These are phyloP conservation scores for Diachrysia chrysitis DNA, from an alignment of 2,888 invertebrate genomes.

Conservation along the genomic window DNA sequence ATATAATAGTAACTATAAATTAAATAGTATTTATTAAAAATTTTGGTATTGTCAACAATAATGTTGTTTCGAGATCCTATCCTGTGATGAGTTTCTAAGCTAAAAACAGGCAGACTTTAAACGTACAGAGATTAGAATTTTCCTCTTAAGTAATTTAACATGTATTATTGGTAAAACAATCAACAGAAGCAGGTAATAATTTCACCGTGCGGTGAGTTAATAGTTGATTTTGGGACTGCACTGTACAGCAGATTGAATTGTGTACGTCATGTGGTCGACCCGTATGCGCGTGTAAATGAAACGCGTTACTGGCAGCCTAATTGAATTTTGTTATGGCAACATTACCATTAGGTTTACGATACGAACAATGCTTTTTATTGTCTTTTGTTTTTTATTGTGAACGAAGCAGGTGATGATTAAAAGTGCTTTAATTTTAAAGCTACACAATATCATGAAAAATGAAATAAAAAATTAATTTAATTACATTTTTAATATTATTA, in stretches of 20 bases:
- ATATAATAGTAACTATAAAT: too few relatives aligned
- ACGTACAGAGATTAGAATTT: not conserved
- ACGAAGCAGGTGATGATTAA: too few relatives aligned
- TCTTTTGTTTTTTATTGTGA: not conserved
- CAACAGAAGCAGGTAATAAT: constrained; percentile 38
- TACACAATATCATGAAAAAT: too few relatives aligned
- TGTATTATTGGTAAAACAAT: constrained; percentile 31
- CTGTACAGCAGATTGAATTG: constrained; percentile 43
- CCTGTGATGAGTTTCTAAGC: too few relatives aligned
- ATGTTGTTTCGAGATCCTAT: too few relatives aligned
- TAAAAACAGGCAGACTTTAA: not conserved
- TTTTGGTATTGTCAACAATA: too few relatives aligned
- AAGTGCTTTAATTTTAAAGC: not conserved
- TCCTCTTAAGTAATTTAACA: not conserved
- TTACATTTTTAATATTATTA: too few relatives aligned
- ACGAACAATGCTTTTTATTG: not conserved
- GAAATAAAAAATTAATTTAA: too few relatives aligned
- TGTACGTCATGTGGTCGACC: constrained; percentile 32
- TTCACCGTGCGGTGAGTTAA: constrained; percentile 65
- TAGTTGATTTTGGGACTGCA: constrained; percentile 65
- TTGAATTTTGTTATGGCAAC: constrained; percentile 25
- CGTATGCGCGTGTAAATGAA: constrained; percentile 34
- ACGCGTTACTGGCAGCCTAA: constrained; percentile 24
- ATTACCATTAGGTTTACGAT: constrained; percentile 12
- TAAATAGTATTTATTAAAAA: too few relatives aligned